Percentiles rank a stretch among this genome's conserved stretches.
phyloP scores from a whole-genome alignment of 2,888 invertebrate genomes.

The Prosopocoilus inquinatus region DNA sequence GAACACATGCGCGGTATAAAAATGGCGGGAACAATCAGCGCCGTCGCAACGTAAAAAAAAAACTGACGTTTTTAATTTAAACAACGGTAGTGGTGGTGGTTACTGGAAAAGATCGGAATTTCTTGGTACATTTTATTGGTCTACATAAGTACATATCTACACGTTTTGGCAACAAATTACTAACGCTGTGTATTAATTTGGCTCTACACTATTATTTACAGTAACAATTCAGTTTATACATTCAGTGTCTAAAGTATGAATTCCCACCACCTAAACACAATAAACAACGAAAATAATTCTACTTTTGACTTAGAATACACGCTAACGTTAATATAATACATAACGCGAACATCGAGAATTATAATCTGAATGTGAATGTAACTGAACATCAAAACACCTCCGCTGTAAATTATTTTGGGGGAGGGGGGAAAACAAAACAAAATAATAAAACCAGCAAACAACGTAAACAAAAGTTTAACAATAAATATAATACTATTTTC shows the following conservation, averaged over 20 bases:
- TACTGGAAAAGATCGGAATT: background rate
- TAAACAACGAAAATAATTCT: too few relatives aligned
- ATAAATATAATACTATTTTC: background rate
- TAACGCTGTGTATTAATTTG: conserved; percentile 1
- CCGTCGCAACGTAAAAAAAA: background rate
- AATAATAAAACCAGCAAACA: background rate
- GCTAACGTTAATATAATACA: too few relatives aligned
- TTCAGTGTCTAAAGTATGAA: conserved; percentile 6
- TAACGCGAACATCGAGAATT: too few relatives aligned
- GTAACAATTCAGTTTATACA: conserved; percentile 9
- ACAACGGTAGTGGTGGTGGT: too few relatives aligned
- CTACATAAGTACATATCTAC: conserved; percentile 9
- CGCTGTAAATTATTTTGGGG: background rate
- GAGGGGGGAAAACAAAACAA: background rate
- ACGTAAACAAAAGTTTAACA: background rate
- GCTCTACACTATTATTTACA: conserved; percentile 9
- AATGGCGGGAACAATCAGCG: too few relatives aligned
- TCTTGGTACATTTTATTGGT: conserved; percentile 5
- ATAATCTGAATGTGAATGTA: background rate
- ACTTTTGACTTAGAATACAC: too few relatives aligned
- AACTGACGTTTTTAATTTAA: background rate
- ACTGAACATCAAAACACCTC: background rate
- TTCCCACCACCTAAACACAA: conserved; percentile 9
- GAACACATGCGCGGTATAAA: too few relatives aligned
- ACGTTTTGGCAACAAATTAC: conserved; percentile 11